These are phyloP conservation scores for Lasioglossum leucozonium DNA, from an alignment of 2,888 invertebrate species.

Conservation along the genomic window DNA sequence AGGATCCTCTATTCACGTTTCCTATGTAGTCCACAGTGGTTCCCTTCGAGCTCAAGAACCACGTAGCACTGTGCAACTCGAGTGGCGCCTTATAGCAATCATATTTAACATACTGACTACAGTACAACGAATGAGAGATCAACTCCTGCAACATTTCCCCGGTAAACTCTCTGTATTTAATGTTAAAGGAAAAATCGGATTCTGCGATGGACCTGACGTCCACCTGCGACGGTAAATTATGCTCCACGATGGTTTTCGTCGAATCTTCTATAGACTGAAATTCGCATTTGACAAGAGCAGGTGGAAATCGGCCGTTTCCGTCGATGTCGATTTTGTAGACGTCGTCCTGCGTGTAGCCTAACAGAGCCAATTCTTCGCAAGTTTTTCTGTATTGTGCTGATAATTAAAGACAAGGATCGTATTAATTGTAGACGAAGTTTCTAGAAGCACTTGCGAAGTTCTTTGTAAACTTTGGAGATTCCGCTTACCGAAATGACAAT, in stretches of 20 bases:
- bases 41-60: conserved; percentile 93
- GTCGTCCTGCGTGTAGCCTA: conserved; percentile 95
- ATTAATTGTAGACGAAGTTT: background rate
- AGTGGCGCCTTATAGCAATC: conserved; percentile 95
- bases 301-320: conserved; percentile 96
- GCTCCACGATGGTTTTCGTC: conserved; percentile 95
- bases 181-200: conserved; percentile 93
- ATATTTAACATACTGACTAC: conserved; percentile 95
- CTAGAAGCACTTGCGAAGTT: background rate
- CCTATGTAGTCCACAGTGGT: conserved; percentile 94
- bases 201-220: conserved; percentile 93
- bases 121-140: conserved; percentile 94
- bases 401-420: background rate
- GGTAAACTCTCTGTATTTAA: conserved; percentile 95
- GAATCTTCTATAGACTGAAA: conserved; percentile 94
- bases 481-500: conserved; percentile 93
- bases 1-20: conserved; percentile 88
- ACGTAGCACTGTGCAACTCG: conserved; percentile 94
- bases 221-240: conserved; percentile 95
- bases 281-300: conserved; percentile 96
- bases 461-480: background rate
- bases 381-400: conserved; percentile 94
- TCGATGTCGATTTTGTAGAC: conserved; percentile 97
- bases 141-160: conserved; percentile 96
- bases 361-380: conserved; percentile 95